Percentiles rank a stretch among this genome's conserved stretches.
These are phyloP conservation scores for Penaeus indicus DNA, from an alignment of 1,140 invertebrate species.

Conservation along the genomic window DNA sequence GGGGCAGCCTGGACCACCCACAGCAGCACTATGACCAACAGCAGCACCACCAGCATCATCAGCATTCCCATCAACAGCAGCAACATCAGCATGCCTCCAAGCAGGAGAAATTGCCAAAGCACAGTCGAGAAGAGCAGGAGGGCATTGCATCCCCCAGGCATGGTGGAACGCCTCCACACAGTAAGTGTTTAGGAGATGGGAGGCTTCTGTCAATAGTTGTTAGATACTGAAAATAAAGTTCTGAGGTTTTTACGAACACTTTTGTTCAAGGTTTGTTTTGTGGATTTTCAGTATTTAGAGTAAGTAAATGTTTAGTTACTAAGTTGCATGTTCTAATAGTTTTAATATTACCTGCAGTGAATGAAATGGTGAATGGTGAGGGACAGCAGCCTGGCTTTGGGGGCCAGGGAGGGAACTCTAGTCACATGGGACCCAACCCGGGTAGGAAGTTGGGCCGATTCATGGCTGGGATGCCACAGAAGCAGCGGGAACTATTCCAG, in stretches of 20 bases:
- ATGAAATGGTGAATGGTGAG: constrained; percentile 42
- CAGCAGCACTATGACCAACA: constrained; percentile 22
- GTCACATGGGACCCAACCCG: constrained; percentile 17
- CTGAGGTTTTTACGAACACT: too few species aligned
- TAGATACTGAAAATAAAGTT: too few species aligned
- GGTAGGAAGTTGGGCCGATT: constrained; percentile 41
- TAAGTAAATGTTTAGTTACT: too few species aligned
- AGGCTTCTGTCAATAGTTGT: too few species aligned
- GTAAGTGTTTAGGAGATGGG: neutral
- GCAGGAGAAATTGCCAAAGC: neutral
- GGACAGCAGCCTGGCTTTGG: neutral
- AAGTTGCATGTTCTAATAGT: neutral
- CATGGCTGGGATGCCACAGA: constrained; percentile 55
- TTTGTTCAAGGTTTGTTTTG: too few species aligned
- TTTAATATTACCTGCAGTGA: constrained; percentile 29
- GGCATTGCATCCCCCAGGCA: constrained; percentile 6
- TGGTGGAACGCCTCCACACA: constrained; percentile 23
- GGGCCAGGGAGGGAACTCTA: neutral
- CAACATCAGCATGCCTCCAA: neutral
- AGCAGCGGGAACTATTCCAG: constrained; percentile 55
- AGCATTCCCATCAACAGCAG: neutral
- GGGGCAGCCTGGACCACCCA: neutral
- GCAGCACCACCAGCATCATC: neutral
- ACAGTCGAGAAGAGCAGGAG: neutral
- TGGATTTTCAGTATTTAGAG: too few species aligned